Evolutionary conservation across 2,113 vertebrate species (phyloP).

Genomic region (Fulica atra): DNA sequence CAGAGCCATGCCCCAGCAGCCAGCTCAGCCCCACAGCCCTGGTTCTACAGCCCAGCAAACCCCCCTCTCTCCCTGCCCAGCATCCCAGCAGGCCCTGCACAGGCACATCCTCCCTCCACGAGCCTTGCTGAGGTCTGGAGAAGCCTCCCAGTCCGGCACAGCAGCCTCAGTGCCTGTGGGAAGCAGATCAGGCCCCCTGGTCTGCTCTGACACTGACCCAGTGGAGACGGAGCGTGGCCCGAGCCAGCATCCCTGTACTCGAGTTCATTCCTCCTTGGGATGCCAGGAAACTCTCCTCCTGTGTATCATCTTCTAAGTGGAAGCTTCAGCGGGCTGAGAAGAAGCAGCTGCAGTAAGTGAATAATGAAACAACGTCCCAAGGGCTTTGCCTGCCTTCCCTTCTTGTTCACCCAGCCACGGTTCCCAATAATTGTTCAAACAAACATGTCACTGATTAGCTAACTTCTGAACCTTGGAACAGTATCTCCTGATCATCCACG

Average conservation of each 20-base stretch:
- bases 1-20: not conserved
- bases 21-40: too few species aligned
- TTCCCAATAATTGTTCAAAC: not conserved
- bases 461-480: not conserved
- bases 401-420: not conserved
- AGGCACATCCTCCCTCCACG: rapidly evolving
- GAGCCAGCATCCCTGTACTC: not conserved
- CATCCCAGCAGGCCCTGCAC: not conserved
- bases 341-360: not conserved
- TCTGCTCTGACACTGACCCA: not conserved
- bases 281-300: not conserved
- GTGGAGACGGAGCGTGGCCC: rapidly evolving
- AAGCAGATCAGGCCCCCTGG: too few species aligned
- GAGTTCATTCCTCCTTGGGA: not conserved
- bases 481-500: not conserved
- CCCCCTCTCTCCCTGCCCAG: not conserved
- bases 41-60: not conserved
- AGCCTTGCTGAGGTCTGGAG: not conserved
- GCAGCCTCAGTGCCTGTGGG: rapidly evolving
- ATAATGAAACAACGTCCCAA: not conserved
- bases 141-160: rapidly evolving
- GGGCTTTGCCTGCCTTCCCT: not conserved
- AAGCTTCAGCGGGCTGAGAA: not conserved
- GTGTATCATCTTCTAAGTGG: not conserved
- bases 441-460: not conserved